Base-by-base conservation (phyloP, 2,888 invertebrate species). In the Candidula unifasciata region DNA sequence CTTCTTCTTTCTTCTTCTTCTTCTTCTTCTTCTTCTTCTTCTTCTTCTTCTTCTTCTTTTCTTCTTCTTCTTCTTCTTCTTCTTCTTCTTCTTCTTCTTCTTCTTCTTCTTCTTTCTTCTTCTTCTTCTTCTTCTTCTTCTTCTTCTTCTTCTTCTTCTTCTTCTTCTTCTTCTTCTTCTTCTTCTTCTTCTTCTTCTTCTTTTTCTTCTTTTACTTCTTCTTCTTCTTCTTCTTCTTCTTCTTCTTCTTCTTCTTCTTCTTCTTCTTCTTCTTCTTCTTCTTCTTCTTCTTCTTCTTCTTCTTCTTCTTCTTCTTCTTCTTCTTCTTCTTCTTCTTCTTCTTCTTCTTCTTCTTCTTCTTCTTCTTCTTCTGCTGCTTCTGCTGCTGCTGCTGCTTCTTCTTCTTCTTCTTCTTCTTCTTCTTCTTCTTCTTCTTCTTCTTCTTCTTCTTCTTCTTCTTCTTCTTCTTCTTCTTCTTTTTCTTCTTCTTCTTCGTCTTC, bases 61-160 rank as follows among this genome's bases (percentile, higher is more conserved):
- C 1, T 77, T 30, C 27, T n/a, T 44, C 52, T 77, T 54, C 60
- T 33, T 79, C 79, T 64, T 33, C 64, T 2, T 79, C 30, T n/a
- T 18, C 60, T n/a, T 18, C 3, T 33, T 79, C 79, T 64, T 33
- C 64, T 2, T 79, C 30, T n/a, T 18, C 60, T n/a, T 18, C 3
- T 60, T 60, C n/a, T 60, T 16, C 6, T 60, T 18, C n/a, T 60
- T 18, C 60, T 60, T 3, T 60, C 60, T 60, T 18, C n/a, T 60
- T n/a, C 18, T 21, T 60, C 0, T 21, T 60, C 21, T 16, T 60
- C 18, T 21, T 60, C 21, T 21, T n/a, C 21, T 5, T 60, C 3
- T 3, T 60, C 24, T 16, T 60, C n/a, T 18, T n/a, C n/a, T 16
- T 60, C 16, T 16, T 60, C 60, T 18, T 60, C 60, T 3, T n/a